A percentile compares a stretch with the other conserved stretches of the same genome.
phyloP scores from a whole-genome alignment of 2,113 vertebrate species.

The Pampusana beccarii region DNA sequence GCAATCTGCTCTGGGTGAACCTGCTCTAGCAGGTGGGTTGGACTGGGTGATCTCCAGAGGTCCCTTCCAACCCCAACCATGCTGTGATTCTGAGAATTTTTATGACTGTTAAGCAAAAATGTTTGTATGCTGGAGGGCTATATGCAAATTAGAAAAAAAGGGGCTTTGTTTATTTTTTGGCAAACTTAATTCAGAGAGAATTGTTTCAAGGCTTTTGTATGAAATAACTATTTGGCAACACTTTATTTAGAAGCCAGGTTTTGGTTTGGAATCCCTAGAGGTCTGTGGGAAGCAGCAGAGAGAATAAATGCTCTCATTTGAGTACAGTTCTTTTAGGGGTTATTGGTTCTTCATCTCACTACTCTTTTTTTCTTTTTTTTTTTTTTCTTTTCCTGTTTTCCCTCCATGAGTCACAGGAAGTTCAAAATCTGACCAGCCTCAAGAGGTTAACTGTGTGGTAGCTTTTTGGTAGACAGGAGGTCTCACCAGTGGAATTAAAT shows the following conservation, averaged over 20 bases:
- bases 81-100: not conserved
- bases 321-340: not conserved
- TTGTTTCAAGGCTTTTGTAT: conserved; percentile 8
- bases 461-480: not conserved
- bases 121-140: not conserved
- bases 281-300: not conserved
- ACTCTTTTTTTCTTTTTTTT: not conserved
- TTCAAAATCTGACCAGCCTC: not conserved
- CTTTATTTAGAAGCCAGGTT: not conserved
- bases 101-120: not conserved
- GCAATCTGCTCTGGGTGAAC: too few relatives aligned
- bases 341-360: not conserved
- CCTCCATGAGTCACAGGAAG: not conserved
- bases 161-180: not conserved
- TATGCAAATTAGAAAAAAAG: not conserved
- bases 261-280: not conserved
- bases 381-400: rapidly evolving
- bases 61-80: too few relatives aligned
- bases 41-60: too few relatives aligned
- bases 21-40: too few relatives aligned
- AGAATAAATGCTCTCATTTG: not conserved
- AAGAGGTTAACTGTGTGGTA: not conserved
- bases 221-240: not conserved
- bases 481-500: not conserved
- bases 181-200: not conserved